Evolutionary conservation across 2,888 invertebrate species (phyloP).

Genomic region (Chirona hameri): DNA sequence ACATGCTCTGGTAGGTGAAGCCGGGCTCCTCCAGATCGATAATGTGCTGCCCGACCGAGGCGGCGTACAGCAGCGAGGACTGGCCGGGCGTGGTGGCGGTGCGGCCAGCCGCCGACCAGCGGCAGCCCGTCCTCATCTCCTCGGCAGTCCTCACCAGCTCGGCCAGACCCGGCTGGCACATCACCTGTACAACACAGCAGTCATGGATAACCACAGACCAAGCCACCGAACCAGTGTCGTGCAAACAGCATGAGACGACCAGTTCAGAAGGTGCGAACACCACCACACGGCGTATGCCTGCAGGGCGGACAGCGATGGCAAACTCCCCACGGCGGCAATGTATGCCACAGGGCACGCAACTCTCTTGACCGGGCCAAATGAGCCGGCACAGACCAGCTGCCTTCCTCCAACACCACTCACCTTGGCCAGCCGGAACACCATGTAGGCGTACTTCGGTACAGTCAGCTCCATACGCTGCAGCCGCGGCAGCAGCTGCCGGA

Average conservation of each 20-base stretch:
- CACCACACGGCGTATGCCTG: too few species aligned
- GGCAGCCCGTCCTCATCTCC: not conserved
- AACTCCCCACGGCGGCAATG: too few species aligned
- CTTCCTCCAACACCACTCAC: too few species aligned
- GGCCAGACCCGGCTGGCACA: constrained; percentile 25
- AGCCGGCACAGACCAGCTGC: too few species aligned
- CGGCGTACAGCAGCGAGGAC: not conserved
- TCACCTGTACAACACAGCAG: not conserved
- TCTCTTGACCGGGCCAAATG: too few species aligned
- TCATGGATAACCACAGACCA: too few species aligned
- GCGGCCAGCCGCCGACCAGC: not conserved
- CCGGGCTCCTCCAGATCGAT: not conserved
- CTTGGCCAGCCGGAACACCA: constrained; percentile 79
- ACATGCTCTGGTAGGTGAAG: not conserved
- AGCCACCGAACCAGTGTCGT: too few species aligned
- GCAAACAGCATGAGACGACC: too few species aligned
- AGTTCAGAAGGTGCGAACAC: too few species aligned
- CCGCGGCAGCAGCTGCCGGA: constrained; percentile 74
- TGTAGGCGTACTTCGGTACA: constrained; percentile 78
- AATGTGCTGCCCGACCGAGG: constrained; percentile 8
- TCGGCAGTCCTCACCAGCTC: not conserved
- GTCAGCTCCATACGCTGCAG: constrained; percentile 79
- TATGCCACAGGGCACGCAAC: too few species aligned
- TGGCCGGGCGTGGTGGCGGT: not conserved
- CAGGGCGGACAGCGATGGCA: too few species aligned